phyloP scores from a whole-genome alignment of 2,113 vertebrate species.

The Chrysemys picta region DNA sequence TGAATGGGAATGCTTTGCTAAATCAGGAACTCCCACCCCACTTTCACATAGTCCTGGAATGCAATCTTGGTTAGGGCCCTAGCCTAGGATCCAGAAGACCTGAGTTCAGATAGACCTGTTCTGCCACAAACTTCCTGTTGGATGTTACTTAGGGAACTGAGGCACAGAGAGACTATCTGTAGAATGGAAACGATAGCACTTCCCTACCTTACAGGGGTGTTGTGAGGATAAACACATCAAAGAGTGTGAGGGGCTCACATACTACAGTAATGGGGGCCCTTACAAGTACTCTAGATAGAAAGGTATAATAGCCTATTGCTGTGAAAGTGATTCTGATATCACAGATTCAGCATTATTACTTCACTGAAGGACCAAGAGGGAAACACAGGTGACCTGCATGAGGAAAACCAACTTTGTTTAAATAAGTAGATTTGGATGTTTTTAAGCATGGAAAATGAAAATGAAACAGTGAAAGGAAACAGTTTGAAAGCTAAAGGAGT shows the following conservation, averaged over 20 bases:
- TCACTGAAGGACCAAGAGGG: neutral
- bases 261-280: accelerated
- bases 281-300: neutral
- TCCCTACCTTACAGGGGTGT: neutral
- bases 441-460: neutral
- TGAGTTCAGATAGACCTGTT: neutral
- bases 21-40: neutral
- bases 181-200: neutral
- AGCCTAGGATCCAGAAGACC: neutral
- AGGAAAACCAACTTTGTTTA: accelerated
- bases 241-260: accelerated
- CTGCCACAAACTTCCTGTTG: accelerated
- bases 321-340: neutral
- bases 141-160: neutral
- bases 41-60: accelerated
- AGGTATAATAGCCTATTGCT: neutral
- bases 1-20: neutral
- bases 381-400: neutral
- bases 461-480: accelerated
- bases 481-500: neutral
- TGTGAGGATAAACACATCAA: neutral
- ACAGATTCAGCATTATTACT: neutral
- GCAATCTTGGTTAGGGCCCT: neutral
- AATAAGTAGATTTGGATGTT: neutral
- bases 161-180: neutral